Base-by-base conservation (phyloP, 2,888 invertebrate genomes). In the Ormia ochracea region DNA sequence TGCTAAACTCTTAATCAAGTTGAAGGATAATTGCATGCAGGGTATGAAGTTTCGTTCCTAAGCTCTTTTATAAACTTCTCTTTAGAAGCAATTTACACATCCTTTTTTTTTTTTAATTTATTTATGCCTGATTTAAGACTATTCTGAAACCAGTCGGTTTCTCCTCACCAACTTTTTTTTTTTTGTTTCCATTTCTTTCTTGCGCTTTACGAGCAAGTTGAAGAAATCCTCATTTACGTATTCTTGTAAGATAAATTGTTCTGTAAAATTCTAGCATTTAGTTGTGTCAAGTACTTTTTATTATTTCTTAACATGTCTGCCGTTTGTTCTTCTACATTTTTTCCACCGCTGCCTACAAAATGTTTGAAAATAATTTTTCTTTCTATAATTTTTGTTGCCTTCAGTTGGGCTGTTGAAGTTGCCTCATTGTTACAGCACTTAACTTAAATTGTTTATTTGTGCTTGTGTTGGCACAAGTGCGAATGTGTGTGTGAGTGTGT, bases 371-470 rank as follows among this genome's bases (percentile, higher is more conserved):
- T 28, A 43, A 12, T 19, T 61, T 33, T 41, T 68, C 26, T 33
- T 26, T n/a, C 14, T 9, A 23, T 26, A 63, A 54, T 52, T 61
- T 63, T n/a, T 54, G 61, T 54, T 50, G 63, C 52, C 52, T 54
- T 66, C 28, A 69, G 38, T 70, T 59, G 31, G 14, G 21, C 50
- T 50, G 28, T 26, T 63, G 17, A 52, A 52, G 54, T 54, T 54
- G 61, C 52, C 43, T 45, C 45, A 21, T 41, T 48, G 58, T 58
- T 58, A 63, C 45, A 54, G 79, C 65, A 75, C 75, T 79, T 75
- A 72, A 75, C 41, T 66, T 72, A 72, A 72, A 79, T 75, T 72
- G 75, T 79, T 79, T 79, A 63, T 68, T 54, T 61, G 69, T 68
- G 31, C 17, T 14, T 33, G 6, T 43, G 45, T 48, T 38, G 36